phyloP scores from a whole-genome alignment of 1,140 invertebrate species.

The Apis florea region DNA sequence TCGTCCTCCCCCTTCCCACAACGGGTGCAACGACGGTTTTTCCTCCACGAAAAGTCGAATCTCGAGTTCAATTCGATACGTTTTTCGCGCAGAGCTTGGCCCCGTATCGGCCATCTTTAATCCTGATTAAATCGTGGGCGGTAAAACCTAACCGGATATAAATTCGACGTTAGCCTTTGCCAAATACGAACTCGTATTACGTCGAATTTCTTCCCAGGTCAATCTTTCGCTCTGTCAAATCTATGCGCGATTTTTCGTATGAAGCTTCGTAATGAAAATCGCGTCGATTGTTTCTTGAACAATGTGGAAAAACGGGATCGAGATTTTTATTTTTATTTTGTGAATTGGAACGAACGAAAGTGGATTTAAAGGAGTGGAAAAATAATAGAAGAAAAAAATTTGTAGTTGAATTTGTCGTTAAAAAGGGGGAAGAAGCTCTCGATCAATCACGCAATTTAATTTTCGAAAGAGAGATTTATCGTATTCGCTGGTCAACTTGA shows the following conservation, averaged over 20 bases:
- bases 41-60: constrained; percentile 43
- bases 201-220: constrained; percentile 1
- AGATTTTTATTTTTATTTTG: not conserved
- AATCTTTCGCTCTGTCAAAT: not conserved
- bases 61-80: constrained; percentile 26
- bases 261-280: not conserved
- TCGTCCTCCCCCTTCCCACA: constrained; percentile 32
- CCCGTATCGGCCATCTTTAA: constrained; percentile 26
- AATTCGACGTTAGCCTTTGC: constrained; percentile 1
- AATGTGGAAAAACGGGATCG: not conserved
- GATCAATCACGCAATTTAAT: too few species aligned
- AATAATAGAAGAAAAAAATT: not conserved
- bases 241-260: not conserved
- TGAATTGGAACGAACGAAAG: not conserved
- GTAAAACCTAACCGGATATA: constrained; percentile 7
- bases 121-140: constrained; percentile 24
- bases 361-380: not conserved
- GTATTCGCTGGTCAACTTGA: not conserved
- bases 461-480: not conserved
- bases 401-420: not conserved
- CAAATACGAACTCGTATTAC: constrained; percentile 5
- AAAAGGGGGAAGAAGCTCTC: not conserved
- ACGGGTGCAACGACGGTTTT: constrained; percentile 16
- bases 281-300: not conserved
- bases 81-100: constrained; percentile 7